Evolutionary conservation across 2,797 vertebrate species (phyloP), one percentile per base, ranked within the genome.

Genomic region (Tamandua tetradactyla): DNA sequence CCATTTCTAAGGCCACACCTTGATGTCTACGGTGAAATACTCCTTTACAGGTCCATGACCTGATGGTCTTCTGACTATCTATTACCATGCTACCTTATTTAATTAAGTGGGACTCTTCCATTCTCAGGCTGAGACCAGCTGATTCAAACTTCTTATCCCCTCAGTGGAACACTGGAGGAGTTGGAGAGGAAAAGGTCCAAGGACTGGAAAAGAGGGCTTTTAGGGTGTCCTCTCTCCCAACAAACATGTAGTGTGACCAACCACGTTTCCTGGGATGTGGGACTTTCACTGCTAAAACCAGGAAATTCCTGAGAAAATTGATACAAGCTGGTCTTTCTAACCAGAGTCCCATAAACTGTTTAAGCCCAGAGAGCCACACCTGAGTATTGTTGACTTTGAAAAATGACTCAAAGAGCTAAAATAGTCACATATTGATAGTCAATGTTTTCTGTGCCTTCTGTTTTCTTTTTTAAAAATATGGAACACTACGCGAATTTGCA

Each of bases 391-490:
- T 89, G 81, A 27, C 25, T 42, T 71, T 13, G 37, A 88, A 88
- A 89, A 59, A 40, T 90, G 61, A 91, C 9, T 81, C 27, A 52
- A 18, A 71, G 61, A 87, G 55, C 76, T 93, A 71, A 86, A 79
- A 69, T 44, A 82, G 80, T 85, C 71, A 84, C 12, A 30, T 32
- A 52, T 52, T 52, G 17, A 17, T 17, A 52, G 52, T 52, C 17
- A 18, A 52, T 80, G 7, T 12, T 55, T 42, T 61, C 47, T 81
- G 59, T 71, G 93, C 87, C 62, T 49, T 85, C 66, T 55, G 47
- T 79, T 92, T 91, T 87, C 61, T 69, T 88, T n/a, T n/a, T n/a
- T n/a, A n/a, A n/a, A n/a, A n/a, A n/a, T n/a, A n/a, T n/a, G n/a
- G n/a, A n/a, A n/a, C n/a, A n/a, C n/a, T n/a, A n/a, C n/a, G n/a